phyloP scores from a whole-genome alignment of 92 coral and sea anemone genomes.

The Paragorgia papillata region DNA sequence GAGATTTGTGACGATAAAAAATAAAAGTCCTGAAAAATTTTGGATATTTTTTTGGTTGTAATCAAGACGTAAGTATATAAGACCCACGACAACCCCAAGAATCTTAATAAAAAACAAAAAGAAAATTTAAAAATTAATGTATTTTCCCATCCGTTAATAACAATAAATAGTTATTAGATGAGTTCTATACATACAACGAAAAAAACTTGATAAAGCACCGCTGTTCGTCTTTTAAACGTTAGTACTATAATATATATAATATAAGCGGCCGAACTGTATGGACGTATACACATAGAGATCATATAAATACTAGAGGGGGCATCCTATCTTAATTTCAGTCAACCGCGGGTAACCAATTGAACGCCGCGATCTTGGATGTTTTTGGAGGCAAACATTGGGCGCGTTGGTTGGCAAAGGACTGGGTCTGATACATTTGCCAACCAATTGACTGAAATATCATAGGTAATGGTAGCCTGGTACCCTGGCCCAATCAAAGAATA shows the following conservation, averaged over 20 bases:
- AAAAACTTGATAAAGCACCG: not conserved
- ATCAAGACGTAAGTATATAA: slow-evolving; percentile 63
- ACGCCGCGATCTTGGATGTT: slow-evolving; percentile 55
- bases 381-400: too few relatives aligned
- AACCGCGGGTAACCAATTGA: slow-evolving; percentile 10
- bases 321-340: not conserved
- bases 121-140: not conserved
- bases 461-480: too few relatives aligned
- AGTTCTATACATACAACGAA: not conserved
- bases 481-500: too few relatives aligned
- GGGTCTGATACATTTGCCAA: too few relatives aligned
- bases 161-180: not conserved
- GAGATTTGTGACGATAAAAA: slow-evolving; percentile 60
- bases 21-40: slow-evolving; percentile 64
- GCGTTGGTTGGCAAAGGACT: too few relatives aligned
- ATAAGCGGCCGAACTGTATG: too few relatives aligned
- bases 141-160: not conserved
- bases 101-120: slow-evolving; percentile 30
- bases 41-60: slow-evolving; percentile 65
- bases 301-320: not conserved
- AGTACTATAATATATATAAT: not conserved
- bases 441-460: too few relatives aligned
- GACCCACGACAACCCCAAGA: slow-evolving; percentile 63
- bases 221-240: not conserved
- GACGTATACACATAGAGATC: too few relatives aligned